Base-by-base conservation (phyloP, 2,797 vertebrate genomes). In the Pangasius macronema region DNA sequence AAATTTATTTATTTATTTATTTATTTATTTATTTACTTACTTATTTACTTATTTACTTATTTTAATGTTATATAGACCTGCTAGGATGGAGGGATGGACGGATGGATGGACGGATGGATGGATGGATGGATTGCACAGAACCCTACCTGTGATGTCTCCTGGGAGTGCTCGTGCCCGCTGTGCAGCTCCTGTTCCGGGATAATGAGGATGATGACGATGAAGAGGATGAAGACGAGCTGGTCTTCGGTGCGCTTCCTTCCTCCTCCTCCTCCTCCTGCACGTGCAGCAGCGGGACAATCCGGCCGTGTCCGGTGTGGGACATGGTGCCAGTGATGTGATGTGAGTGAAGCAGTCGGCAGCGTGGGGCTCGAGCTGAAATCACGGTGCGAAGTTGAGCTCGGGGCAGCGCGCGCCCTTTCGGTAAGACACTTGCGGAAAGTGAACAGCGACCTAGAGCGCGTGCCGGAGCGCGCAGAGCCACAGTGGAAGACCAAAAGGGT, bases 71-170 rank as follows among this genome's bases (percentile, higher is more conserved):
- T 20, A 73, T 27, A 46, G 39, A 27, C 22, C 39, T 39, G 68
- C 20, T 72, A n/a, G 51, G 24, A 18, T 53, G n/a, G 73, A 42
- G 24, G 27, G 33, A 46, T 42, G 70, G 39, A 55, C 11, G 49
- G 8, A 36, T 80, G 8, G 24, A 39, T 27, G 30, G 33, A 39
- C 39, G 33, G 2, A 5, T 57, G 10, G 55, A 59, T 61, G 79
- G 6, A 59, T 63, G 5, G 36, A 63, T 63, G 57, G 27, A 46
- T 1, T 13, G 27, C 61, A 20, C 61, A 18, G 61, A 22, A 22
- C 33, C 81, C n/a, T 83, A 84, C 83, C 83, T 73, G 68, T 42
- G 24, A 59, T 55, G 68, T 73, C 53, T 57, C 68, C 83, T 57
- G 14, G 33, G 53, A 30, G 68, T 5, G 53, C 36, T 59, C 53